These are phyloP conservation scores for Aepyceros melampus DNA, from an alignment of 2,113 vertebrate species.

Conservation along the genomic window DNA sequence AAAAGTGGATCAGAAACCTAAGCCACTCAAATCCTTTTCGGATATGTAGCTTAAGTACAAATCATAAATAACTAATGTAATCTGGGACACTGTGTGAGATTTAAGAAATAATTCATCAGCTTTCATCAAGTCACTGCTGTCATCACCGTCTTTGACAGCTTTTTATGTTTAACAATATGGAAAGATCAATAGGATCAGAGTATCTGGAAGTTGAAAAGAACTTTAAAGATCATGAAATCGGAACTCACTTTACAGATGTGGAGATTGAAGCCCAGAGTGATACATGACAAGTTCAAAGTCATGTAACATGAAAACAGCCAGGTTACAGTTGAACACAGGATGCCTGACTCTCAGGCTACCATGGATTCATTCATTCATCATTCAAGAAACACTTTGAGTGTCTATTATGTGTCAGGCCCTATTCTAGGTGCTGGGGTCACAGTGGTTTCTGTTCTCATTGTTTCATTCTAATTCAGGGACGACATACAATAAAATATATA, in stretches of 20 bases:
- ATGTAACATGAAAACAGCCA: neutral
- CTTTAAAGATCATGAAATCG: neutral
- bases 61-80: constrained; percentile 11
- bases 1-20: neutral
- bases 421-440: neutral
- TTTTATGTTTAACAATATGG: neutral
- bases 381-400: neutral
- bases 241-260: neutral
- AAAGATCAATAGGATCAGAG: neutral
- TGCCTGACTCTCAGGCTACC: neutral
- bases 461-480: neutral
- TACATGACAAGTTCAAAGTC: neutral
- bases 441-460: neutral
- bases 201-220: neutral
- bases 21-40: neutral
- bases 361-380: neutral
- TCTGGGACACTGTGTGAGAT: neutral
- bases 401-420: neutral
- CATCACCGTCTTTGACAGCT: neutral
- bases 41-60: neutral
- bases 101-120: constrained; percentile 5
- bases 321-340: neutral
- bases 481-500: neutral
- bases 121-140: neutral
- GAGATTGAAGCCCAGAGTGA: neutral